Percentiles rank a stretch among this genome's conserved stretches.
phyloP scores from a whole-genome alignment of 2,797 vertebrate genomes.

The Novumbra hubbsi region DNA sequence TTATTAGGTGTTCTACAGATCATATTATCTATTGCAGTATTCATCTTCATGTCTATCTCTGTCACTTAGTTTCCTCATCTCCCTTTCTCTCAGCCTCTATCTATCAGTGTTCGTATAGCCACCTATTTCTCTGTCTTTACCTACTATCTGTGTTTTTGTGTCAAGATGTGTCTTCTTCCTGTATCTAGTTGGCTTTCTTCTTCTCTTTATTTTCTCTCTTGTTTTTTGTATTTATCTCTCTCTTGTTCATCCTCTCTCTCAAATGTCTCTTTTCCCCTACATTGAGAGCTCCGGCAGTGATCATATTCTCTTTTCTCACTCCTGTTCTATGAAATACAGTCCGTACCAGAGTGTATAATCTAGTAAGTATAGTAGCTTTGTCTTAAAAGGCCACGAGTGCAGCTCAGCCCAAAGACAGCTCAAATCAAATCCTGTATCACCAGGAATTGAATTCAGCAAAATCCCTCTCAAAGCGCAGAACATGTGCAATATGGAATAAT shows the following conservation, averaged over 20 bases:
- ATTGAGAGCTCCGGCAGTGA: background rate
- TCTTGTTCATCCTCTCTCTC: background rate
- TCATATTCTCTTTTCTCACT: slow-evolving; percentile 15
- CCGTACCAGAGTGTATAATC: slow-evolving; percentile 18
- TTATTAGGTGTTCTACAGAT: background rate
- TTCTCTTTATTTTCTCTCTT: slow-evolving; percentile 24
- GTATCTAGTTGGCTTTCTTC: slow-evolving; percentile 33
- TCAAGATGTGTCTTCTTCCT: slow-evolving; percentile 51
- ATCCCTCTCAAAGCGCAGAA: slow-evolving; percentile 54
- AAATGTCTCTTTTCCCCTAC: background rate
- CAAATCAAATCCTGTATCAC: slow-evolving; percentile 49
- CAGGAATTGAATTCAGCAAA: slow-evolving; percentile 52
- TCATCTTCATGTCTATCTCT: background rate
- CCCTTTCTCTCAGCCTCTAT: background rate
- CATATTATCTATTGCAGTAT: background rate
- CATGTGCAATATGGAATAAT: slow-evolving; percentile 37
- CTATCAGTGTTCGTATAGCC: background rate
- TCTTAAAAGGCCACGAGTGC: slow-evolving; percentile 60
- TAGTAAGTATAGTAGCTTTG: slow-evolving; percentile 59
- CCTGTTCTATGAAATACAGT: slow-evolving; percentile 46
- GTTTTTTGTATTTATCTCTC: background rate
- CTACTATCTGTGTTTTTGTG: slow-evolving; percentile 43
- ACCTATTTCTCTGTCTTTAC: slow-evolving; percentile 3
- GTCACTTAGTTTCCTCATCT: background rate
- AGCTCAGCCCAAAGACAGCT: slow-evolving; percentile 61